Evolutionary conservation across 2,888 invertebrate genomes (phyloP), one percentile per base, ranked within the genome.

Genomic region (Yponomeuta malinellus): DNA sequence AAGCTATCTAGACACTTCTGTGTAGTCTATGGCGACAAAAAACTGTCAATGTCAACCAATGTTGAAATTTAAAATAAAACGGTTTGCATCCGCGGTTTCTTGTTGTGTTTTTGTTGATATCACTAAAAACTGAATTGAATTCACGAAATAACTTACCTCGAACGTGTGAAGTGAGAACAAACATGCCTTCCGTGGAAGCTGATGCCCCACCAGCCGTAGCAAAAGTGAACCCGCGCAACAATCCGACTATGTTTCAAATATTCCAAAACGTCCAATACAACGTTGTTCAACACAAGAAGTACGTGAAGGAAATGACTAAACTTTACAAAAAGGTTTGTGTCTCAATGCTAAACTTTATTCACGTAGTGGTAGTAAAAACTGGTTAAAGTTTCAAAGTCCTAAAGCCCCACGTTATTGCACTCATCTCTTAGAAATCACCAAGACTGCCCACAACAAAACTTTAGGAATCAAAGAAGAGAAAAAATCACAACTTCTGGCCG

Each of bases 251-350:
- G 86, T 93, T 92, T 73, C 87, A 92, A 77, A 93, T 94, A 79
- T 94, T 95, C 83, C 90, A 93, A 76, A 93, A 93, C 77, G 94
- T 94, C 23, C 95, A 96, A 79, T 93, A 89, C 72, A 94, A 93
- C 75, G 93, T 94, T 74, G 94, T 95, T 5, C 93, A 93, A 74
- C 95, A 96, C 80, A 94, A 94, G 74, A 94, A 93, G 78, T 94
- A 94, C 75, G 86, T 93, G 0, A 94, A 94, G 74, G 94, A 94
- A 79, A 86, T 95, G 84, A 91, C 88, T 64, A 94, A 94, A 79
- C 80, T 94, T 10, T 95, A 94, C 78, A 90, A 93, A 74, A 93
- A 93, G 88, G 96, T 95, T 87, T 83, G 81, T 77, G 43, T 43
- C 43, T 43, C 8, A 43, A 43, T 70, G 15, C 52, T 15, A 2